Evolutionary conservation across 2,113 vertebrate genomes (phyloP).

Genomic region (Rutilus rutilus): DNA sequence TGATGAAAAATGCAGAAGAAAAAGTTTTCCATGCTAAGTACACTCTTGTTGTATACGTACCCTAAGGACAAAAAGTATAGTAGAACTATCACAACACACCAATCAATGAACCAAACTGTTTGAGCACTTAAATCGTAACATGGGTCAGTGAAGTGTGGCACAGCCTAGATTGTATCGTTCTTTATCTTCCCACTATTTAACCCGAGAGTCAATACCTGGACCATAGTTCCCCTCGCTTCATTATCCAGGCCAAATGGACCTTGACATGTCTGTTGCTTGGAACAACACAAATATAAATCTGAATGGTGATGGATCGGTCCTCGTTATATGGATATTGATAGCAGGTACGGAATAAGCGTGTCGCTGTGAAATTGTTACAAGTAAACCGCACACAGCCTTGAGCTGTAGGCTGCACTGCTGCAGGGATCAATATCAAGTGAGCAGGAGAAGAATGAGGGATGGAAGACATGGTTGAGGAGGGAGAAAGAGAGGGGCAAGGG

Average conservation of each 20-base stretch:
- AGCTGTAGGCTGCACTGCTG: constrained; percentile 60
- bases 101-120: constrained; percentile 41
- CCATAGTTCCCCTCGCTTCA: constrained; percentile 63
- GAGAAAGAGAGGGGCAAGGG: constrained; percentile 66
- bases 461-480: constrained; percentile 50
- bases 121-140: constrained; percentile 22
- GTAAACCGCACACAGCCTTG: constrained; percentile 69
- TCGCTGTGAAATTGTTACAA: constrained; percentile 71
- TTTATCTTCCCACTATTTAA: constrained; percentile 40
- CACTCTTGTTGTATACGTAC: no score
- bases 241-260: constrained; percentile 55
- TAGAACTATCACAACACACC: background rate
- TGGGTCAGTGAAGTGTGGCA: constrained; percentile 28
- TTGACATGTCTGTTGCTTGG: constrained; percentile 46
- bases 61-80: background rate
- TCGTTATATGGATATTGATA: constrained; percentile 53
- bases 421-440: constrained; percentile 77
- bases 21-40: no score
- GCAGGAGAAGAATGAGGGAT: constrained; percentile 64
- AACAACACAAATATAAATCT: constrained; percentile 58
- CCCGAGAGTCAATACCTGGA: constrained; percentile 51
- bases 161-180: constrained; percentile 28
- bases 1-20: no score
- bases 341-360: constrained; percentile 54
- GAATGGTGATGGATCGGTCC: constrained; percentile 64